Evolutionary conservation across 2,113 vertebrate genomes (phyloP).

Genomic region (Heterotilapia buettikoferi): DNA sequence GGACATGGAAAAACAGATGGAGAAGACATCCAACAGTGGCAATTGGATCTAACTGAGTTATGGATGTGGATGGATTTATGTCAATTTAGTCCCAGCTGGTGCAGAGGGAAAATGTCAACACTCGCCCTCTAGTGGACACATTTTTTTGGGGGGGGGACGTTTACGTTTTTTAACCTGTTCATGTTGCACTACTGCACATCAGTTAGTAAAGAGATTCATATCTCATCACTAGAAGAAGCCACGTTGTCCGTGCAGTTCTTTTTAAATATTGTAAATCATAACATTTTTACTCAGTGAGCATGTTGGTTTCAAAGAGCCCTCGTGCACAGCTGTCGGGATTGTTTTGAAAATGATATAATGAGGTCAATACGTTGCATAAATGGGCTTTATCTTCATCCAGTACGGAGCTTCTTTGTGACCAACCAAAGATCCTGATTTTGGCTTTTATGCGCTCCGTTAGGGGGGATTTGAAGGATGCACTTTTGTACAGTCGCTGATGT

Average conservation of each 20-base stretch:
- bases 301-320: not conserved
- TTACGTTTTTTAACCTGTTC: not conserved
- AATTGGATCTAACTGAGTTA: not conserved
- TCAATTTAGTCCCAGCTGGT: not conserved
- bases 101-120: not conserved
- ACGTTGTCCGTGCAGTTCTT: not conserved
- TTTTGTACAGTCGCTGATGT: constrained; percentile 1
- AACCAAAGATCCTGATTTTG: not conserved
- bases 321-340: not conserved
- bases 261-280: not conserved
- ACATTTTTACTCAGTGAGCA: not conserved
- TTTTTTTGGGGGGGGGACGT: accelerated
- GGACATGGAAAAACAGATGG: not conserved
- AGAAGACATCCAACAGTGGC: not conserved
- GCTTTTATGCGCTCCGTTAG: not conserved
- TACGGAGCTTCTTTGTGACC: not conserved
- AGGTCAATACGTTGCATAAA: not conserved
- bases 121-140: not conserved
- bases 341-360: not conserved
- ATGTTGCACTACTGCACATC: not conserved
- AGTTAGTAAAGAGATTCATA: not conserved
- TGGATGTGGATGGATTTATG: not conserved
- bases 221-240: not conserved
- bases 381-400: not conserved
- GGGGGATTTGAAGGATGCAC: not conserved